These are phyloP conservation scores for Tipula confusa DNA, from an alignment of 2,888 invertebrate species.

Conservation along the genomic window DNA sequence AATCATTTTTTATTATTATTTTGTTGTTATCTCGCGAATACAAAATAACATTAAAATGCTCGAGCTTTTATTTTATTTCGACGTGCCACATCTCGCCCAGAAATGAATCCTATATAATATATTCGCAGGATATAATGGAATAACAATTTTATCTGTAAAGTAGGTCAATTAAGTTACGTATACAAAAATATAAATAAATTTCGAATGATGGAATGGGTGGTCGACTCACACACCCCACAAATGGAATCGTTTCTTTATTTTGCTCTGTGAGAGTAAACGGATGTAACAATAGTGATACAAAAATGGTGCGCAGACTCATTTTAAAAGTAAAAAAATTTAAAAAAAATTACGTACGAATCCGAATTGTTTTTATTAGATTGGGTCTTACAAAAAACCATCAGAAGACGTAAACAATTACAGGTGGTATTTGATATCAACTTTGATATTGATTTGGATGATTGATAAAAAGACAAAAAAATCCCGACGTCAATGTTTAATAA, in stretches of 20 bases:
- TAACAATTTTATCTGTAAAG: constrained; percentile 12
- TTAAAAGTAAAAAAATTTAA: background rate
- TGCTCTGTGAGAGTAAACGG: background rate
- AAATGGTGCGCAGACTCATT: background rate
- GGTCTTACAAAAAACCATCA: background rate
- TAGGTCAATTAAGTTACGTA: constrained; percentile 3
- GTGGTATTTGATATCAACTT: background rate
- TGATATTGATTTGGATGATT: background rate
- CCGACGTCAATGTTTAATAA: background rate
- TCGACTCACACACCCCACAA: background rate
- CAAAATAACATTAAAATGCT: background rate
- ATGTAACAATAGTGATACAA: background rate
- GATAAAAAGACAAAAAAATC: background rate
- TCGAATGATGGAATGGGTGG: background rate
- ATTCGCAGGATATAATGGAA: background rate
- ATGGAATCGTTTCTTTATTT: background rate
- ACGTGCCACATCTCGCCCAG: background rate
- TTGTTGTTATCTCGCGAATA: background rate
- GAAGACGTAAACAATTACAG: background rate
- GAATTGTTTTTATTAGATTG: background rate
- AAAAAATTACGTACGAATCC: background rate
- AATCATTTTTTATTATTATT: background rate
- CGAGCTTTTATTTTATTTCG: background rate
- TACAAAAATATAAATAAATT: background rate
- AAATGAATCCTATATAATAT: background rate